These are phyloP conservation scores for Neogale vison DNA, from an alignment of 2,113 vertebrate species.

Conservation along the genomic window DNA sequence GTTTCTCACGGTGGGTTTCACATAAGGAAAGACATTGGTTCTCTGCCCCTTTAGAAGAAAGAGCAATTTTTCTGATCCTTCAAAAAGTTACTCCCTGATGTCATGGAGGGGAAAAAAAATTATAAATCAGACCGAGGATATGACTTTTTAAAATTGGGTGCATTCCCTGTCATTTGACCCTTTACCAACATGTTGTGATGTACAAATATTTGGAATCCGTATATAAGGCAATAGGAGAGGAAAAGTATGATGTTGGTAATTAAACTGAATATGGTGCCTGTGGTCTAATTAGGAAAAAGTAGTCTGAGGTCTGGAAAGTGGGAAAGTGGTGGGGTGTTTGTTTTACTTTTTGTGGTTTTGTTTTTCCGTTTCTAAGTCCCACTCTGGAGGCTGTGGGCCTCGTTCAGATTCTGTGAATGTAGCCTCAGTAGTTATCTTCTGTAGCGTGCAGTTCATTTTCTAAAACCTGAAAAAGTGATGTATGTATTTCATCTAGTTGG, in stretches of 20 bases:
- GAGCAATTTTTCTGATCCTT: slow-evolving; percentile 61
- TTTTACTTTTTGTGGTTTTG: background rate
- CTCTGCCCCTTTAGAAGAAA: slow-evolving; percentile 63
- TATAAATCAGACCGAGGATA: slow-evolving; percentile 60
- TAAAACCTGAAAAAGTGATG: slow-evolving; percentile 64
- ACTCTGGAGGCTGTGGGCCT: slow-evolving; percentile 77
- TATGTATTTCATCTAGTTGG: slow-evolving; percentile 6
- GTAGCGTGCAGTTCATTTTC: slow-evolving; percentile 78
- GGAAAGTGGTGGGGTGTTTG: slow-evolving; percentile 44
- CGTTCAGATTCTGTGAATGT: slow-evolving; percentile 73
- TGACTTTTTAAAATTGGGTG: slow-evolving; percentile 64
- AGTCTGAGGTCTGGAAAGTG: slow-evolving; percentile 60
- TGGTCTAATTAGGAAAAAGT: slow-evolving; percentile 74
- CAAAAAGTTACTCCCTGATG: slow-evolving; percentile 71
- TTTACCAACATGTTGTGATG: slow-evolving; percentile 60
- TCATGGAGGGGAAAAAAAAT: slow-evolving; percentile 67
- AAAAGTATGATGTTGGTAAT: slow-evolving; percentile 67
- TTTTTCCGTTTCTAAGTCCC: slow-evolving; percentile 65
- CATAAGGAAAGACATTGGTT: slow-evolving; percentile 54
- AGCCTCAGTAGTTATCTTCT: slow-evolving; percentile 74
- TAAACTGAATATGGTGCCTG: slow-evolving; percentile 65
- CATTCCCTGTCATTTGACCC: slow-evolving; percentile 68
- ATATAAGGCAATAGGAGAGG: slow-evolving; percentile 71
- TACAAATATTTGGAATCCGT: slow-evolving; percentile 65
- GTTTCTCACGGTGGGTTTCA: slow-evolving; percentile 45